Conservation (phyloP, 2,797 vertebrate genomes). For the Semotilus atromaculatus region DNA sequence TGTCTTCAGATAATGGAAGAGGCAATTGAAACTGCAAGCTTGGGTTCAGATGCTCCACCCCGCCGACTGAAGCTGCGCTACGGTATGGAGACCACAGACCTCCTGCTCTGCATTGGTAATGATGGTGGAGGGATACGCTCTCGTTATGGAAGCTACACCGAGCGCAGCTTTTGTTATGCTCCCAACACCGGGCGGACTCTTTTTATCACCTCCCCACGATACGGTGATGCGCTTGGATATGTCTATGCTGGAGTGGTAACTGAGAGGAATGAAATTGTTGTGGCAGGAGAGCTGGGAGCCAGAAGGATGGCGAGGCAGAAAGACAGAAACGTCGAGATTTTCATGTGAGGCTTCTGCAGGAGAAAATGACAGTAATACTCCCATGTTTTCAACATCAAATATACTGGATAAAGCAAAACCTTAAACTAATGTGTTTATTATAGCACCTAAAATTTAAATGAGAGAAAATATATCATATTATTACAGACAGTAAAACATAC, state of each 20-base stretch:
- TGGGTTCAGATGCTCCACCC: slow-evolving; percentile 78
- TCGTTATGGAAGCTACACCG: slow-evolving; percentile 85
- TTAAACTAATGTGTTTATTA: neutral
- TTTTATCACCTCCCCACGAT: slow-evolving; percentile 94
- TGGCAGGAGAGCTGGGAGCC: slow-evolving; percentile 90
- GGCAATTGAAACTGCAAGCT: slow-evolving; percentile 81
- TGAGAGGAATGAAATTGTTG: slow-evolving; percentile 88
- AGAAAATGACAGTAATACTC: slow-evolving; percentile 8
- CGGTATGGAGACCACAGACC: slow-evolving; percentile 95
- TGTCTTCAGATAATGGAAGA: slow-evolving; percentile 88
- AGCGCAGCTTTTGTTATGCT: slow-evolving; percentile 92
- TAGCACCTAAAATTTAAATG: neutral
- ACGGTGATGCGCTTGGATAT: slow-evolving; percentile 88
- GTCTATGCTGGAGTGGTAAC: slow-evolving; percentile 90
- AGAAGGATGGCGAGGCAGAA: slow-evolving; percentile 90
- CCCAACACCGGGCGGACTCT: slow-evolving; percentile 84
- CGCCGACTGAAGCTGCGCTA: slow-evolving; percentile 87
- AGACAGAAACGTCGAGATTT: slow-evolving; percentile 87
- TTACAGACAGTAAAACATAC: neutral
- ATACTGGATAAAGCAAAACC: neutral
- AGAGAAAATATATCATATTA: neutral
- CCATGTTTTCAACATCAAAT: neutral
- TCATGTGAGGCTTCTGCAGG: slow-evolving; percentile 79
- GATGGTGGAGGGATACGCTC: slow-evolving; percentile 90
- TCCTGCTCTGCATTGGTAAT: slow-evolving; percentile 93